These are phyloP conservation scores for Dolichotis patagonum DNA, from an alignment of 2,113 vertebrate genomes.

Conservation along the genomic window DNA sequence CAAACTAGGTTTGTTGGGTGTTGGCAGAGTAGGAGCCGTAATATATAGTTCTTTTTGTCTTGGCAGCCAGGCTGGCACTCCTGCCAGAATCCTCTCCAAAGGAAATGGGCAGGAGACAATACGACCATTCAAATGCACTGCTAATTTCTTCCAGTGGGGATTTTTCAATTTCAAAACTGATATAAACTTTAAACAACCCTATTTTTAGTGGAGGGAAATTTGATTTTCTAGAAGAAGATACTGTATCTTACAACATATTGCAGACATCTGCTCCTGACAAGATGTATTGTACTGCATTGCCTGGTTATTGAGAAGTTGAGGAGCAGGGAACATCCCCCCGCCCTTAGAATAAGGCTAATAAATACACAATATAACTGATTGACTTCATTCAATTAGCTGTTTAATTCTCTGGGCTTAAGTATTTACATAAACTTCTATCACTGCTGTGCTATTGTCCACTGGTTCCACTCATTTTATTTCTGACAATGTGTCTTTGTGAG, in stretches of 20 bases:
- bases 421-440: conserved; percentile 66
- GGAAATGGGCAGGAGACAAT: conserved; percentile 69
- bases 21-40: conserved; percentile 30
- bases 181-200: conserved; percentile 54
- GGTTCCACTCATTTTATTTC: conserved; percentile 8
- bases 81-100: conserved; percentile 78
- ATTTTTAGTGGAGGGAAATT: conserved; percentile 59
- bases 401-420: conserved; percentile 66
- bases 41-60: conserved; percentile 75
- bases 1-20: conserved; percentile 65
- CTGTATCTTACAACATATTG: conserved; percentile 48
- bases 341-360: conserved; percentile 42
- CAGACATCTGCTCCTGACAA: conserved; percentile 37
- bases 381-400: conserved; percentile 43
- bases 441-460: background rate
- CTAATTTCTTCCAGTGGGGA: conserved; percentile 58
- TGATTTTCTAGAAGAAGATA: conserved; percentile 64
- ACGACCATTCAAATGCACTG: conserved; percentile 73
- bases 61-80: conserved; percentile 55
- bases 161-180: conserved; percentile 74
- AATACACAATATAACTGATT: conserved; percentile 16
- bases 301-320: conserved; percentile 7
- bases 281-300: conserved; percentile 25
- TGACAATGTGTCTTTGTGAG: conserved; percentile 25
- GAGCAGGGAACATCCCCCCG: conserved; percentile 1